Evolutionary conservation across 1,140 invertebrate species (phyloP).

Genomic region (Drosophila sp.): DNA sequence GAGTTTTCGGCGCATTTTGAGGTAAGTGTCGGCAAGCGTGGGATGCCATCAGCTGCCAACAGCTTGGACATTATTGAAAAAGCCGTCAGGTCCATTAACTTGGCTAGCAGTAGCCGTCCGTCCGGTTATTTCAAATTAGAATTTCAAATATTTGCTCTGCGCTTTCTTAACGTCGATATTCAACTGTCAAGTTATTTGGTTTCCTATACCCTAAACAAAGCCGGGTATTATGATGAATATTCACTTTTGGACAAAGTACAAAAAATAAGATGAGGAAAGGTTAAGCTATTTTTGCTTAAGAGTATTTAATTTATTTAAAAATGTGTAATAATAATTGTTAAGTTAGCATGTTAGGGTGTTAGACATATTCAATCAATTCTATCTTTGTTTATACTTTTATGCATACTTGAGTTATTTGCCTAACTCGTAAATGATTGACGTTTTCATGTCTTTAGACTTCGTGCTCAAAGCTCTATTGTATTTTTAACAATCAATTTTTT

Average conservation of each 20-base stretch:
- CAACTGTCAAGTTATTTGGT: not conserved
- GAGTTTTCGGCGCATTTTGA: conserved; percentile 76
- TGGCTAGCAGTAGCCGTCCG: conserved; percentile 14
- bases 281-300: too few relatives aligned
- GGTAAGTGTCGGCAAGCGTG: conserved; percentile 52
- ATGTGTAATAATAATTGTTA: not conserved
- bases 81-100: conserved; percentile 13
- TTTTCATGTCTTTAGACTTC: conserved; percentile 25
- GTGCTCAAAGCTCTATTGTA: conserved; percentile 9
- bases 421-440: conserved; percentile 32
- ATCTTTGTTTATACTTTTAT: conserved; percentile 31
- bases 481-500: conserved; percentile 4
- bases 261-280: too few relatives aligned
- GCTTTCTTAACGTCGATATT: not conserved
- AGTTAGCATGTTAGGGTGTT: conserved; percentile 6
- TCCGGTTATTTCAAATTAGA: conserved; percentile 41
- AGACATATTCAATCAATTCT: conserved; percentile 8
- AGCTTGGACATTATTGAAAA: not conserved
- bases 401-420: conserved; percentile 14
- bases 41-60: not conserved
- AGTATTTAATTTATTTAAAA: too few relatives aligned
- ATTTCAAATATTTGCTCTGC: conserved; percentile 55
- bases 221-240: too few relatives aligned
- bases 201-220: not conserved
- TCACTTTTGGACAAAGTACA: too few relatives aligned